Evolutionary conservation across 2,888 invertebrate genomes (phyloP).

Genomic region (Lithophane ornitopus): DNA sequence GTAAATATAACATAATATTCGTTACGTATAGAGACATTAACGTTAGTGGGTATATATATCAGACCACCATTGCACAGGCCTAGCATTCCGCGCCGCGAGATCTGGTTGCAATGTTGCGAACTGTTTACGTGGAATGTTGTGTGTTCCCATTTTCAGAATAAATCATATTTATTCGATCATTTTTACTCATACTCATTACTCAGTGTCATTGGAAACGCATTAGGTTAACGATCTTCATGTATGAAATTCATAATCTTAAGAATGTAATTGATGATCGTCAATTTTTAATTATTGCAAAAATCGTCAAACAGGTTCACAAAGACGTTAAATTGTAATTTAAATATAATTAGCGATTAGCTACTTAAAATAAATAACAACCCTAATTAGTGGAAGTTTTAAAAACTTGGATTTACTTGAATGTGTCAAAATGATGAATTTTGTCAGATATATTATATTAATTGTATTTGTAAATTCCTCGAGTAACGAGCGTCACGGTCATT

Average conservation of each 20-base stretch:
- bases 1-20: constrained; percentile 80
- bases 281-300: constrained; percentile 76
- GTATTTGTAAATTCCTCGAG: constrained; percentile 82
- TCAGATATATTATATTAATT: constrained; percentile 73
- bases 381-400: constrained; percentile 71
- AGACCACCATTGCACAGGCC: constrained; percentile 44
- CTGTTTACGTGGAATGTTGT: constrained; percentile 47
- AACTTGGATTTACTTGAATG: constrained; percentile 75
- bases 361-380: constrained; percentile 70
- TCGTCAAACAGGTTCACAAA: constrained; percentile 73
- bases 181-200: constrained; percentile 65
- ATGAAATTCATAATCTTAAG: constrained; percentile 68
- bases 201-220: constrained; percentile 66
- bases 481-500: constrained; percentile 76
- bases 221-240: constrained; percentile 67
- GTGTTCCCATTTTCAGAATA: constrained; percentile 66
- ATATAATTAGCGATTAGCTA: constrained; percentile 74
- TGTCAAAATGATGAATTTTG: constrained; percentile 77
- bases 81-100: constrained; percentile 28
- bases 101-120: constrained; percentile 47
- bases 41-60: constrained; percentile 73
- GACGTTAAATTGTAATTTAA: constrained; percentile 72
- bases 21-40: constrained; percentile 75
- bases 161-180: constrained; percentile 68
- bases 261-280: constrained; percentile 74